These are phyloP conservation scores for Echeneis naucrates DNA, from an alignment of 2,797 vertebrate species.

Conservation along the genomic window DNA sequence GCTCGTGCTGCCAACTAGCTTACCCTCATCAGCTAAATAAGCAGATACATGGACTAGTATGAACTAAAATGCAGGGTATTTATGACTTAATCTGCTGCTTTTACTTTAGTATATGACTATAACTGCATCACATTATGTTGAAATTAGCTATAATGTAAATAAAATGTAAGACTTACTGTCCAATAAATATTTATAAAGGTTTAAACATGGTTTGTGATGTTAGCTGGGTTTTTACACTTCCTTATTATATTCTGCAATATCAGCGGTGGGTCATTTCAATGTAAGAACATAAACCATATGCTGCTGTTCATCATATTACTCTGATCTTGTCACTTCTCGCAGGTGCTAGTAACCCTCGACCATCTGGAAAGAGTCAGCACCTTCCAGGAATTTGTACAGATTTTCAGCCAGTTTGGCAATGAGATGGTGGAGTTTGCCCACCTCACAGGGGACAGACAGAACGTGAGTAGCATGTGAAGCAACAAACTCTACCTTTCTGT, in stretches of 20 bases:
- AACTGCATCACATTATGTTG: background rate
- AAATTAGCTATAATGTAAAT: constrained; percentile 15
- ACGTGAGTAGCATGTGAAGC: constrained; percentile 85
- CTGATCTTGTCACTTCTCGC: constrained; percentile 50
- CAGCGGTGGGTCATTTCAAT: background rate
- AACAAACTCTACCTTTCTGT: background rate
- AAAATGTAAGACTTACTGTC: background rate
- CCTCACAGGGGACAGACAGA: constrained; percentile 98
- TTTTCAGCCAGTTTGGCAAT: constrained; percentile 99
- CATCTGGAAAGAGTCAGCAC: constrained; percentile 95
- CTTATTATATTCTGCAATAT: background rate
- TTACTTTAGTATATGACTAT: constrained; percentile 41
- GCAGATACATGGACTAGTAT: constrained; percentile 35
- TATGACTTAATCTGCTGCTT: constrained; percentile 17
- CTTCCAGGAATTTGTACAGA: constrained; percentile 99
- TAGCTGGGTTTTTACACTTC: background rate
- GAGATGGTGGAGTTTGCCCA: constrained; percentile 99
- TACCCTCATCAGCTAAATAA: constrained; percentile 56
- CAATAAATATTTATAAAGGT: background rate
- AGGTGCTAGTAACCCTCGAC: constrained; percentile 97
- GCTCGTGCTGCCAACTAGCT: constrained; percentile 43
- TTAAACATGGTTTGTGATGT: background rate
- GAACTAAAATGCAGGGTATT: constrained; percentile 48
- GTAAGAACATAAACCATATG: constrained; percentile 21
- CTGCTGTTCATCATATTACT: background rate